Percentiles rank a stretch among this genome's conserved stretches.
phyloP scores from a whole-genome alignment of 1,140 invertebrate genomes.

The Lepidostoma basale region DNA sequence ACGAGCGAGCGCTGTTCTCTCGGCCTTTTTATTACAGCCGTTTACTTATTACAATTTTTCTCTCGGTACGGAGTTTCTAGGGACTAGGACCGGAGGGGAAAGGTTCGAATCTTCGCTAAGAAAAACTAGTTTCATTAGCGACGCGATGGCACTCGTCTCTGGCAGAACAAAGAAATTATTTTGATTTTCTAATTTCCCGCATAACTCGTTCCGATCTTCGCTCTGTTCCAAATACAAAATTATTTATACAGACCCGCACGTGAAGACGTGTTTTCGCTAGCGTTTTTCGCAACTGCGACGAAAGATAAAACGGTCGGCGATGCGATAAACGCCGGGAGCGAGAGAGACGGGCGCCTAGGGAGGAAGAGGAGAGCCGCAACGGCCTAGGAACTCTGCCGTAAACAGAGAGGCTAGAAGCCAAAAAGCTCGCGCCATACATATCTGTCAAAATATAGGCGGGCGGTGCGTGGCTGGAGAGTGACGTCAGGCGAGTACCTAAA shows the following conservation, averaged over 20 bases:
- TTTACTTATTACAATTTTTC: slow-evolving; percentile 27
- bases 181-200: not conserved
- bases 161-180: not conserved
- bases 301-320: slow-evolving; percentile 38
- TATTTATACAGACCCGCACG: not conserved
- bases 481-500: too few species aligned
- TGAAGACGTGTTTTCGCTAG: not conserved
- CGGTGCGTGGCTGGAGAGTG: not conserved
- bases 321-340: slow-evolving; percentile 22
- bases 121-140: not conserved
- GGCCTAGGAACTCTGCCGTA: slow-evolving; percentile 29
- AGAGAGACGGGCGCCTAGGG: slow-evolving; percentile 20
- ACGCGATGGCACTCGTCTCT: not conserved
- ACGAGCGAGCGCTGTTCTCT: slow-evolving; percentile 34
- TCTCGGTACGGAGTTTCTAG: not conserved
- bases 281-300: slow-evolving; percentile 38
- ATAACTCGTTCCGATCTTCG: not conserved
- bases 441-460: slow-evolving; percentile 3
- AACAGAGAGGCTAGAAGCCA: slow-evolving; percentile 30
- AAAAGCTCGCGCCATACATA: slow-evolving; percentile 10
- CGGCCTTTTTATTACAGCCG: slow-evolving; percentile 37
- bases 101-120: slow-evolving; percentile 10
- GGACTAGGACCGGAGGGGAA: not conserved
- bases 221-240: not conserved
- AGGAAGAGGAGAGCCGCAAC: slow-evolving; percentile 15